Conservation (phyloP, 2,113 vertebrate genomes). For the Lophura nycthemera region DNA sequence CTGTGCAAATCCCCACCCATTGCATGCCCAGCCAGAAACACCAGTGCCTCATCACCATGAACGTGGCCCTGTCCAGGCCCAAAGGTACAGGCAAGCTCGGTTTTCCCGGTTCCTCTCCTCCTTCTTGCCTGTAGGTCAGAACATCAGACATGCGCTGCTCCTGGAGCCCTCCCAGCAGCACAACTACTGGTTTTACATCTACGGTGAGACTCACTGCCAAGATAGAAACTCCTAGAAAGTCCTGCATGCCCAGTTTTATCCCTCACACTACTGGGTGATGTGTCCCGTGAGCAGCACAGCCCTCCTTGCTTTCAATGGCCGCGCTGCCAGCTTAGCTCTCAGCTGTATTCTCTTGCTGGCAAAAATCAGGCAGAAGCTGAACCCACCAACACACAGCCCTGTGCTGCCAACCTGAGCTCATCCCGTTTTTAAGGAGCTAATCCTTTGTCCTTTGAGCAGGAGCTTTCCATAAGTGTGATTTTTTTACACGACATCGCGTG, state of each 20-base stretch:
- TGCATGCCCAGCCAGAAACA: constrained; percentile 31
- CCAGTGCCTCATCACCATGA: not conserved
- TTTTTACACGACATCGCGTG: not conserved
- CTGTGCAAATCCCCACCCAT: not conserved
- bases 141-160: constrained; percentile 2
- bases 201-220: not conserved
- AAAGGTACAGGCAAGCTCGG: not conserved
- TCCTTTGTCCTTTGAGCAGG: constrained; percentile 24
- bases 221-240: constrained; percentile 16
- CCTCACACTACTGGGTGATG: rapidly evolving
- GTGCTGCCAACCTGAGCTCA: not conserved
- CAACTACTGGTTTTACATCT: not conserved
- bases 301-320: not conserved
- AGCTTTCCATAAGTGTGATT: constrained; percentile 34
- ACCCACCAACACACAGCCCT: not conserved
- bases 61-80: not conserved
- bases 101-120: constrained; percentile 33
- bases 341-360: not conserved
- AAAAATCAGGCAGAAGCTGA: not conserved
- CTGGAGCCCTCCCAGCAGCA: not conserved
- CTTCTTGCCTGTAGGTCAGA: constrained; percentile 29
- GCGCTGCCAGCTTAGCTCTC: not conserved
- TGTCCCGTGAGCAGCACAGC: not conserved
- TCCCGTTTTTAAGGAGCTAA: not conserved
- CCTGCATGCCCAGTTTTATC: not conserved